Conservation (phyloP, 2,888 invertebrate genomes). For the Resseliella maxima region DNA sequence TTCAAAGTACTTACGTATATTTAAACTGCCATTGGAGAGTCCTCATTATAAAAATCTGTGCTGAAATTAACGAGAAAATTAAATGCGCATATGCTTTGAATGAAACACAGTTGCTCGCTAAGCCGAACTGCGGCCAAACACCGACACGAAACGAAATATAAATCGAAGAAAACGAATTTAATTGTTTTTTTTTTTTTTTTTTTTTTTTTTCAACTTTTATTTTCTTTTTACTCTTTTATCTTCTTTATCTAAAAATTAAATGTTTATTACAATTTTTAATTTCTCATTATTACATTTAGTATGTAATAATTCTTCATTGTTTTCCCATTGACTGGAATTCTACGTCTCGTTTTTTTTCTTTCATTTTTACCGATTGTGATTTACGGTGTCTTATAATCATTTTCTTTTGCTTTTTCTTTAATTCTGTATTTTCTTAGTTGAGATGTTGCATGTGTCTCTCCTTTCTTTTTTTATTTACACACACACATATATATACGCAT, state of each 20-base stretch:
- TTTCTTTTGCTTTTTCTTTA: not conserved
- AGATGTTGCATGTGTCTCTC: no score
- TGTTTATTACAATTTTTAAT: conserved; percentile 34
- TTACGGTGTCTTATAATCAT: not conserved
- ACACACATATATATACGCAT: not conserved
- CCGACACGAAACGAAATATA: no score
- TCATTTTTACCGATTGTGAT: conserved; percentile 25
- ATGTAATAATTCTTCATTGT: conserved; percentile 7
- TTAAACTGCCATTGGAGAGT: not conserved
- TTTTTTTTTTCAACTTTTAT: not conserved
- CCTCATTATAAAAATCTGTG: not conserved
- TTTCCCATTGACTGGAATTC: not conserved
- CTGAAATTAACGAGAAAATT: conserved; percentile 3
- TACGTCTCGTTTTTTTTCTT: not conserved
- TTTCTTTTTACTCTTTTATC: not conserved
- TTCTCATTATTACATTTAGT: conserved; percentile 22
- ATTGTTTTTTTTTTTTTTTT: not conserved
- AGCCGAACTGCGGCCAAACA: no score
- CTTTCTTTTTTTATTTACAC: not conserved
- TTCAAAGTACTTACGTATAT: not conserved
- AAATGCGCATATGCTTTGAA: not conserved
- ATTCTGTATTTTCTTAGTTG: not conserved
- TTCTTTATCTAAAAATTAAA: conserved; percentile 38
- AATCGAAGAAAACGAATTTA: not conserved
- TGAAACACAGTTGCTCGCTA: not conserved